Evolutionary conservation across 2,888 invertebrate genomes (phyloP), one percentile per base, ranked within the genome.

Genomic region (Callyntrura guangdongensis): DNA sequence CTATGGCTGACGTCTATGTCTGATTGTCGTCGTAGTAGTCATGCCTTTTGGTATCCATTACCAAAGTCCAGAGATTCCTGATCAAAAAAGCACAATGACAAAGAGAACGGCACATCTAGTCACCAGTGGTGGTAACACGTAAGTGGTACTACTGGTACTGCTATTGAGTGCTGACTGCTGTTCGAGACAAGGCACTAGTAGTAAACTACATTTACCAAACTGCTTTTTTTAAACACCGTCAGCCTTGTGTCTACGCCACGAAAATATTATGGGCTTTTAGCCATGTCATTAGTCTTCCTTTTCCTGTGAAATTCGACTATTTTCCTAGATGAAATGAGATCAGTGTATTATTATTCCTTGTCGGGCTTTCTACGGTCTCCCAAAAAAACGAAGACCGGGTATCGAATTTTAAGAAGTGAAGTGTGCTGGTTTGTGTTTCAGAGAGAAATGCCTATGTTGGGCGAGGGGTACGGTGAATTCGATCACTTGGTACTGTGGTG

Each of bases 201-300:
- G 22, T 61, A 22, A 20, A 20, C 53, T 36, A 74, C n/a, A 72
- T 72, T 61, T 17, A 64, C 64, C 17, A 17, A 79, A 79, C 17
- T 53, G 0, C 25, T 53, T 77, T 25, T 49, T 22, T n/a, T 27
- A 3, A 17, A 22, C 53, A 17, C 11, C 25, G 36, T 17, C 79
- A 45, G 8, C 6, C 56, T 27, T 36, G 56, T 53, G 64, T 79
- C 2, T 6, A 47, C 25, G 36, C 61, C 82, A 45, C 59, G 82
- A 82, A 88, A 72, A 88, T 88, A 88, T 82, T 88, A 82, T 88
- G 81, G 72, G 72, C 72, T 84, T 89, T 89, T 89, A 89, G 89
- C 56, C 64, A 89, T 84, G 89, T 77, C 84, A 89, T 89, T 89
- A 89, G 89, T 89, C 84, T 89, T 72, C 88, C 72, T 83, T 69